A percentile compares a stretch with the other conserved stretches of the same genome.
phyloP scores from a whole-genome alignment of 2,113 vertebrate species.

The Pomatostomus ruficeps region DNA sequence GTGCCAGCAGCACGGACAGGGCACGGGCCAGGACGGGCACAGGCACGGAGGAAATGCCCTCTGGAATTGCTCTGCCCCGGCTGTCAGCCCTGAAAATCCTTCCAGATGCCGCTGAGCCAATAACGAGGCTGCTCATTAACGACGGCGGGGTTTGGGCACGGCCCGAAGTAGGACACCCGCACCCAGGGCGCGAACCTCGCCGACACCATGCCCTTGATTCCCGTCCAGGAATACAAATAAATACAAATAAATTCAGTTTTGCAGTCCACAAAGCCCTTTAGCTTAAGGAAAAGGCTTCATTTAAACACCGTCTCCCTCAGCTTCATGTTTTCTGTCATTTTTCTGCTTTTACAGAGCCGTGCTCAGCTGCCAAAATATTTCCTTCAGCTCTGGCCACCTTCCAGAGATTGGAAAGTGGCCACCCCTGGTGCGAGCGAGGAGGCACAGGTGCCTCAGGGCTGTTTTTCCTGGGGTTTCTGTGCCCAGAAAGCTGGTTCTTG shows the following conservation, averaged over 20 bases:
- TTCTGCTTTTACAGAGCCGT: not conserved
- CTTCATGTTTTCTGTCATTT: not conserved
- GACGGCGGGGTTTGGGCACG: not conserved
- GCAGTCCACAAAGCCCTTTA: not conserved
- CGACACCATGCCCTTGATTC: not conserved
- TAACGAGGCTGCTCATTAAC: not conserved
- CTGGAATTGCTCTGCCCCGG: not conserved
- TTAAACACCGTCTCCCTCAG: not conserved
- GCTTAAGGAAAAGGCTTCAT: not conserved
- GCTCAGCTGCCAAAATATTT: not conserved
- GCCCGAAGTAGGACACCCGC: not conserved
- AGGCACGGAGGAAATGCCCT: not conserved
- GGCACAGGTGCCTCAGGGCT: not conserved
- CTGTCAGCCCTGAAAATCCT: not conserved
- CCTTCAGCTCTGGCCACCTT: not conserved
- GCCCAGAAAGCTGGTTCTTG: not conserved
- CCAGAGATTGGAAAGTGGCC: not conserved
- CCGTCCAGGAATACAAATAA: rapidly evolving
- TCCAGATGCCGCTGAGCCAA: not conserved
- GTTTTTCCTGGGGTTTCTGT: not conserved
- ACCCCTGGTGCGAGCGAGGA: not conserved
- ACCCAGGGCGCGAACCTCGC: not conserved
- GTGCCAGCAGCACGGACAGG: rapidly evolving
- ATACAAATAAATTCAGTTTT: not conserved
- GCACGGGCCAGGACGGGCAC: rapidly evolving